A percentile compares a stretch with the other conserved stretches of the same genome.
Conservation (phyloP, 2,113 vertebrate species). For the Microcebus murinus region DNA sequence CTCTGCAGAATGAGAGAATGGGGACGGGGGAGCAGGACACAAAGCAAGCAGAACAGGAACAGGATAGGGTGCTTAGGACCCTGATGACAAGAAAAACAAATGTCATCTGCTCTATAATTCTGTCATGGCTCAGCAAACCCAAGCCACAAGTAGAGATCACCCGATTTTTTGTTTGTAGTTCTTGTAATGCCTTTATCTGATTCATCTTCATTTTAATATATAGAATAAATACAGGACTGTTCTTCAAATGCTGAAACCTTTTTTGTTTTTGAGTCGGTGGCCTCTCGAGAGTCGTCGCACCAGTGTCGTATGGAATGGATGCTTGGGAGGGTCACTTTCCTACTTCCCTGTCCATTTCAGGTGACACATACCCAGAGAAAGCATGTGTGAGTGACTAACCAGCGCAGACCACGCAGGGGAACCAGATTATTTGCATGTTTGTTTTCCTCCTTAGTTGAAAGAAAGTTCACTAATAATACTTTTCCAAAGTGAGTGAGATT, state of each 20-base stretch:
- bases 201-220: background rate
- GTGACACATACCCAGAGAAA: background rate
- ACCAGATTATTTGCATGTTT: background rate
- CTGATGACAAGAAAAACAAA: background rate
- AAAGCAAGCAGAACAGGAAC: background rate
- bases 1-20: background rate
- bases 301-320: background rate
- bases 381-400: background rate
- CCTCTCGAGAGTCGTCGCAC: background rate
- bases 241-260: background rate
- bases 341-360: background rate
- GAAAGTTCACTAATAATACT: background rate
- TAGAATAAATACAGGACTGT: background rate
- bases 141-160: background rate
- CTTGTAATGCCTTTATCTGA: background rate
- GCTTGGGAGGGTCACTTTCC: background rate
- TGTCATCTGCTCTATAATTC: background rate
- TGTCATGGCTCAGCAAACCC: background rate
- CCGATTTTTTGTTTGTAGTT: background rate
- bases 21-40: no score
- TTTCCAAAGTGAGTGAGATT: background rate
- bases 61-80: background rate
- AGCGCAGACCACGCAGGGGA: background rate
- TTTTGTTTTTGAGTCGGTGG: background rate
- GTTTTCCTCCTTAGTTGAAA: slow-evolving; percentile 32